Base-by-base conservation (phyloP, 2,113 vertebrate genomes). In the Aythya baeri region DNA sequence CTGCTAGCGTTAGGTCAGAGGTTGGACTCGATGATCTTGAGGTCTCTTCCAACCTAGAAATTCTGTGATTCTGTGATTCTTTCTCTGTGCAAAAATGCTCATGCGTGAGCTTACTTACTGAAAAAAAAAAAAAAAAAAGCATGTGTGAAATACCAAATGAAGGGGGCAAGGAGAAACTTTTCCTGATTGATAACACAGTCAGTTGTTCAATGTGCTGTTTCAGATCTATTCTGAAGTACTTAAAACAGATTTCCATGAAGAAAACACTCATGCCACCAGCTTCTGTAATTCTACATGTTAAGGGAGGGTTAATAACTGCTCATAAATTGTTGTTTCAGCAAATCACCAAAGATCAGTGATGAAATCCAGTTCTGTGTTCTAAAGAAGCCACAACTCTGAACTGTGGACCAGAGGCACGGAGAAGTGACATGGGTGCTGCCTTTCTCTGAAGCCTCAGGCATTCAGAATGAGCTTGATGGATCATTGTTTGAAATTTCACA, bases 401-500 rank as follows among this genome's bases (percentile, higher is more conserved):
- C 72, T 32, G 59, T 43, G n/a, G 86, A 67, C 71, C 34, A 89
- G 57, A 94, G 61, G 20, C 93, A 87, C 0, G 2, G 29, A 89
- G 50, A 88, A 83, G 52, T 67, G 68, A 71, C 68, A 86, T 4
- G 55, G n/a, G 32, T 63, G 22, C 68, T 87, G 81, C 22, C 57
- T 80, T 91, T 58, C 72, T 83, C 67, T 76, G 65, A 94, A 86
- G 62, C 86, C 80, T 34, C 43, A 63, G 65, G 83, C 91, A 65
- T 34, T 43, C 46, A 84, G 68, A 88, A 88, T 0, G 0, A 94
- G 50, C 26, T 81, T 84, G 63, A 84, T 49, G 32, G 52, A 78
- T 67, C 65, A 72, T 71, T 83, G 88, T 86, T 72, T 94, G 52
- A 93, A 86, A 88, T 94, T 86, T 84, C 61, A 57, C 80, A 96